Evolutionary conservation across 2,113 vertebrate species (phyloP).

Genomic region (Dipodomys ordii): DNA sequence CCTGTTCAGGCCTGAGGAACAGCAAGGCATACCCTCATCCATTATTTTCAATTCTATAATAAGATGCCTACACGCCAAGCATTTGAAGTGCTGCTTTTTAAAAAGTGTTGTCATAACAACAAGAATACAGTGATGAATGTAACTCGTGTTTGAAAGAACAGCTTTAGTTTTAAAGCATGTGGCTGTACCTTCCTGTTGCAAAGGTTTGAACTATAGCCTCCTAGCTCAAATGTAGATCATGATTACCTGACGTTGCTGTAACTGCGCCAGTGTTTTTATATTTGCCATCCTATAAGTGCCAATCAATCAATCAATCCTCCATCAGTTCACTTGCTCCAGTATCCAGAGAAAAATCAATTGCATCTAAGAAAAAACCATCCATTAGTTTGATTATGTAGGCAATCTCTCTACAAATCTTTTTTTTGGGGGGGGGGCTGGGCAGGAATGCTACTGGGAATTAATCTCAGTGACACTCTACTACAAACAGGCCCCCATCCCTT

Average conservation of each 20-base stretch:
- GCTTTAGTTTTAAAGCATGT: neutral
- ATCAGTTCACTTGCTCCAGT: neutral
- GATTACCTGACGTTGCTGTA: neutral
- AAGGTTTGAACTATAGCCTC: neutral
- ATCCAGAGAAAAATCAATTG: neutral
- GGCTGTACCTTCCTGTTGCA: neutral
- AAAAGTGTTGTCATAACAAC: slow-evolving; percentile 81
- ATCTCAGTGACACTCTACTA: too few species aligned
- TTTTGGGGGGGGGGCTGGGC: too few species aligned
- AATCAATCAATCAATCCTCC: neutral
- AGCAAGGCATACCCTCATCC: neutral
- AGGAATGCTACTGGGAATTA: too few species aligned
- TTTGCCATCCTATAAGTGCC: neutral
- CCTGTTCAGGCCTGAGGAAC: neutral
- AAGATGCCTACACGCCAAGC: slow-evolving; percentile 46
- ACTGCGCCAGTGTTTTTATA: neutral
- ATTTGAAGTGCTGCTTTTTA: slow-evolving; percentile 63
- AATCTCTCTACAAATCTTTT: too few species aligned
- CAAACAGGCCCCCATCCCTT: too few species aligned
- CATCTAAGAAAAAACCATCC: neutral
- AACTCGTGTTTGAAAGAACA: slow-evolving; percentile 12
- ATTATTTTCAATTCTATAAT: slow-evolving; percentile 60
- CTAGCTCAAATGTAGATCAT: neutral
- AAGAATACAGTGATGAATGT: slow-evolving; percentile 54
- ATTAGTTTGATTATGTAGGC: neutral